phyloP scores from a whole-genome alignment of 2,797 vertebrate genomes.

The Ciconia nigra region DNA sequence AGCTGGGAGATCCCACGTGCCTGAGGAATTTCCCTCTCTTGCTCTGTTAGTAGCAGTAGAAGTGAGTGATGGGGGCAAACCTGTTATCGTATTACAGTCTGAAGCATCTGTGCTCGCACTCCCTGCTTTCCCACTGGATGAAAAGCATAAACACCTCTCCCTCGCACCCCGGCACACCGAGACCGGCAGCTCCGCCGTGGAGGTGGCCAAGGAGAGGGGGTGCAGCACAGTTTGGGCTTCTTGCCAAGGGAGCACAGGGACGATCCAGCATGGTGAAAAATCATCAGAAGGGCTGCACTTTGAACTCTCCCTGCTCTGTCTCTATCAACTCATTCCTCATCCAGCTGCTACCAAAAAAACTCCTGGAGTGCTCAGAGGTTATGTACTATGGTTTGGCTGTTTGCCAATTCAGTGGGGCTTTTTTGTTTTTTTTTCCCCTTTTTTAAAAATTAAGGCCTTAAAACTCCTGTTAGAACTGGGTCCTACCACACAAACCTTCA shows the following conservation, averaged over 20 bases:
- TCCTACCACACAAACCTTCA: neutral
- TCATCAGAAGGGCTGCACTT: neutral
- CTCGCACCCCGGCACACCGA: accelerated
- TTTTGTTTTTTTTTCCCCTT: neutral
- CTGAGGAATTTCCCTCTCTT: neutral
- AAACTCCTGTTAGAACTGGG: neutral
- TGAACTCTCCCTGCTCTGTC: neutral
- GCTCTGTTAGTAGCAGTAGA: neutral
- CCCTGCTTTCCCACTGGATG: neutral
- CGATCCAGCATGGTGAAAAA: neutral
- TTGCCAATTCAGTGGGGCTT: neutral
- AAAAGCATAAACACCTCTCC: neutral
- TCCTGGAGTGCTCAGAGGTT: constrained; percentile 27
- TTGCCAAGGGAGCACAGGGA: neutral
- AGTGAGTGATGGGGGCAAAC: neutral
- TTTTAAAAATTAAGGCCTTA: neutral
- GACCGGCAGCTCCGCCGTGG: accelerated
- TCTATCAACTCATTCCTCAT: constrained; percentile 41
- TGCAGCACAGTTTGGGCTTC: neutral
- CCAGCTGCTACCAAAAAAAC: neutral
- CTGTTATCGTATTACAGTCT: neutral
- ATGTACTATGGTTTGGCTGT: neutral
- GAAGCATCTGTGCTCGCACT: neutral
- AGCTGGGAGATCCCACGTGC: neutral
- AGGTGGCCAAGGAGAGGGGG: neutral